Conservation (phyloP, 92 coral and sea anemone species). For the Umimayanthus kanabou region DNA sequence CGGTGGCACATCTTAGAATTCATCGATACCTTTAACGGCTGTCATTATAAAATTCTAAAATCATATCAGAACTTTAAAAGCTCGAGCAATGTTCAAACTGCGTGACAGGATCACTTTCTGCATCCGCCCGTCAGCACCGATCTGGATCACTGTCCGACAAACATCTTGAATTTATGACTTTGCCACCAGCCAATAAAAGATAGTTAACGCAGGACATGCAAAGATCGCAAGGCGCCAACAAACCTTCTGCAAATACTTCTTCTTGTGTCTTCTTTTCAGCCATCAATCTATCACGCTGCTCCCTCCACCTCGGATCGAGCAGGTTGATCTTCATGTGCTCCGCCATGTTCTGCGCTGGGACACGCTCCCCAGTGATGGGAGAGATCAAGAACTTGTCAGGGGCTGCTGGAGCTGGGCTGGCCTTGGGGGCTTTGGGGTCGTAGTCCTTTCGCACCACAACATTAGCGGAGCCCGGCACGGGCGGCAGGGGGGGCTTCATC, state of each 20-base stretch:
- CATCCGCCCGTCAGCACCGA: too few species aligned
- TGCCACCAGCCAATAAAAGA: background rate
- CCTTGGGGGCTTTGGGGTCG: slow-evolving; percentile 93
- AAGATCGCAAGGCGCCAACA: background rate
- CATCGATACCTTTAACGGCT: too few species aligned
- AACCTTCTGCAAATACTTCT: slow-evolving; percentile 95
- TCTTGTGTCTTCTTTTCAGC: slow-evolving; percentile 93
- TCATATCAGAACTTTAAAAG: too few species aligned
- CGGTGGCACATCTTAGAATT: too few species aligned
- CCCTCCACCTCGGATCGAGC: slow-evolving; percentile 98
- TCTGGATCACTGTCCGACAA: too few species aligned
- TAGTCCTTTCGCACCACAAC: slow-evolving; percentile 93
- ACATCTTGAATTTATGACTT: too few species aligned
- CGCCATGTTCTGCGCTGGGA: slow-evolving; percentile 92
- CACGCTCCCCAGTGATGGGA: slow-evolving; percentile 98
- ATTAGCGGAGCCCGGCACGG: slow-evolving; percentile 85
- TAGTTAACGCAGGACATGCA: background rate
- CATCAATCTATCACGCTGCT: slow-evolving; percentile 88
- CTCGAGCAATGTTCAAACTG: too few species aligned
- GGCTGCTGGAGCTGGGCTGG: slow-evolving; percentile 49
- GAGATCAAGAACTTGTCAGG: slow-evolving; percentile 94
- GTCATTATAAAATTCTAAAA: too few species aligned
- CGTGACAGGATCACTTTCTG: too few species aligned
- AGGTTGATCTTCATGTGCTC: slow-evolving; percentile 99
- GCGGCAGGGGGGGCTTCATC: slow-evolving; percentile 96